Evolutionary conservation across 1,140 invertebrate species (phyloP).

Genomic region (Latrodectus geometricus): DNA sequence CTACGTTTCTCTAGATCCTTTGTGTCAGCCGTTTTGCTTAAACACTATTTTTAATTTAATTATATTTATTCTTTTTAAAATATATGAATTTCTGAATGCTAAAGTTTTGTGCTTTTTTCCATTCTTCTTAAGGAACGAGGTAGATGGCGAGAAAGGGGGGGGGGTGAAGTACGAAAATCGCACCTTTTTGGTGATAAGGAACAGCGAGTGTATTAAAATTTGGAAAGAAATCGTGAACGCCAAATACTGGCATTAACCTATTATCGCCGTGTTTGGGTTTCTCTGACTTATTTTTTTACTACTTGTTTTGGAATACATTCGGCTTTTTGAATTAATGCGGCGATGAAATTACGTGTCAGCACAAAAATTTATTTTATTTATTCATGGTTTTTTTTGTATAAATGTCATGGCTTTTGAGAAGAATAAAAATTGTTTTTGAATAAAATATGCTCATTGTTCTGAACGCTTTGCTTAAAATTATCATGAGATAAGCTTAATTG

Average conservation of each 20-base stretch:
- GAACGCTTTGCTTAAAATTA: no score
- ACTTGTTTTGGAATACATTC: not conserved
- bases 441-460: no score
- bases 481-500: no score
- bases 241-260: not conserved
- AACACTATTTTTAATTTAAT: not conserved
- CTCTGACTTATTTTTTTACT: not conserved
- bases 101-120: not conserved
- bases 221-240: not conserved
- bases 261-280: not conserved
- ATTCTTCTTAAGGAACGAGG: not conserved
- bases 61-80: not conserved
- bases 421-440: no score
- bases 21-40: not conserved
- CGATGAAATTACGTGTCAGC: not conserved
- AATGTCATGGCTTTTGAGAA: no score
- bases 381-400: no score
- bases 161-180: no score
- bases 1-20: not conserved
- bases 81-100: not conserved
- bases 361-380: no score
- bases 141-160: not conserved
- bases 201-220: not conserved
- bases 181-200: not conserved
- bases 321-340: not conserved